Evolutionary conservation across 2,113 vertebrate species (phyloP).

Genomic region (Okapia johnstoni): DNA sequence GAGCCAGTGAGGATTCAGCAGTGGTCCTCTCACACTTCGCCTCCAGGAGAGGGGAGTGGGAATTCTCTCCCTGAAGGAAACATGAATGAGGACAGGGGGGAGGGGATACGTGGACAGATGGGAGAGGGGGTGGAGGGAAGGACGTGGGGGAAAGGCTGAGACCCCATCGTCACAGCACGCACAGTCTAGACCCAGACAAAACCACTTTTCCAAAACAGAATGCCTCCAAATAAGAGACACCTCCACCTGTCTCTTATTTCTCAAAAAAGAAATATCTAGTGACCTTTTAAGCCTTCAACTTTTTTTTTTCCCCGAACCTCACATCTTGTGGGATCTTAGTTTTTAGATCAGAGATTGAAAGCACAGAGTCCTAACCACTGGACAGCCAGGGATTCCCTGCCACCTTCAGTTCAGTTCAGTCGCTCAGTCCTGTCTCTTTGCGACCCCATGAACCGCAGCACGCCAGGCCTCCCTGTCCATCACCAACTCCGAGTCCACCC

Average conservation of each 20-base stretch:
- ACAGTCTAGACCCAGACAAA: background rate
- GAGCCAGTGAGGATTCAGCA: background rate
- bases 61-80: background rate
- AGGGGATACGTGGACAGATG: background rate
- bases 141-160: background rate
- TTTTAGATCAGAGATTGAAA: background rate
- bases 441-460: too few relatives aligned
- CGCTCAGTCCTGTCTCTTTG: too few relatives aligned
- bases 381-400: background rate
- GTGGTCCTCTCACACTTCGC: background rate
- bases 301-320: background rate
- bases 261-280: background rate
- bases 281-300: background rate
- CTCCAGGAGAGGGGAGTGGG: background rate
- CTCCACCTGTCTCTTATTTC: background rate
- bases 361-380: background rate
- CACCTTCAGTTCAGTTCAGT: background rate
- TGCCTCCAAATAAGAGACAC: background rate
- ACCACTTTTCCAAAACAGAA: background rate
- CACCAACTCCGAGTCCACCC: too few relatives aligned
- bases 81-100: background rate
- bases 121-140: background rate
- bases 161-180: background rate
- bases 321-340: background rate
- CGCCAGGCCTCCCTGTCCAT: too few relatives aligned